A percentile compares a stretch with the other conserved stretches of the same genome.
phyloP scores from a whole-genome alignment of 1,140 invertebrate species.

The Dufourea novaeangliae region DNA sequence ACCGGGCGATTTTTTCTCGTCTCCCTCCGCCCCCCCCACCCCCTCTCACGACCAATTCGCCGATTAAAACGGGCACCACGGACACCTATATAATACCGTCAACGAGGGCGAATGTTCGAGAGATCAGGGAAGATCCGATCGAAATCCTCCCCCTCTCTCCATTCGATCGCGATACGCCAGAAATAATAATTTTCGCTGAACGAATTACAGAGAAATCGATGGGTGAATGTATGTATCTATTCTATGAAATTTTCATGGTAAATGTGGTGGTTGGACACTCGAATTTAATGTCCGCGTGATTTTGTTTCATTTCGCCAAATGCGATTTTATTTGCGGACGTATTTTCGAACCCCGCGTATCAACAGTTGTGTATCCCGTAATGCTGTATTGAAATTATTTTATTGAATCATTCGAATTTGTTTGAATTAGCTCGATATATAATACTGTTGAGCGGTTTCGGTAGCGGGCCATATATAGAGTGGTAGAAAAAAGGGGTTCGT shows the following conservation, averaged over 20 bases:
- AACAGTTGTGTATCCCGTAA: not conserved
- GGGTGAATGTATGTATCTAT: not conserved
- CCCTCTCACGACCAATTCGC: conserved; percentile 55
- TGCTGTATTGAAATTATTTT: not conserved
- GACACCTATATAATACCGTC: conserved; percentile 41
- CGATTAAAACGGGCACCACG: conserved; percentile 57
- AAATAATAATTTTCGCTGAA: conserved; percentile 9
- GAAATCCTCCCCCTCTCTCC: too few species aligned
- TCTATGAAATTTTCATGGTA: not conserved
- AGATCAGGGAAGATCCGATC: conserved; percentile 40
- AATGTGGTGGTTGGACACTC: not conserved
- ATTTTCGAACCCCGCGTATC: not conserved
- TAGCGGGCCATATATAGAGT: too few species aligned
- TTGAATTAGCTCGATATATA: not conserved
- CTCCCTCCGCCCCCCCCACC: too few species aligned
- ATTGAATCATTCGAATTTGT: not conserved
- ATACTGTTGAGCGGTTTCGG: too few species aligned
- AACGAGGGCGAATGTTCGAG: conserved; percentile 3
- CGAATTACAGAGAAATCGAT: not conserved
- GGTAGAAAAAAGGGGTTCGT: too few species aligned
- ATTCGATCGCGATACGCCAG: not conserved
- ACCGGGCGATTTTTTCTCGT: conserved; percentile 53
- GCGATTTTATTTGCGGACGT: not conserved
- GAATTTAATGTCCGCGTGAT: not conserved
- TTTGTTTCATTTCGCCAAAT: not conserved